Conservation (phyloP, 2,888 invertebrate genomes). For the Drosophila colorata region DNA sequence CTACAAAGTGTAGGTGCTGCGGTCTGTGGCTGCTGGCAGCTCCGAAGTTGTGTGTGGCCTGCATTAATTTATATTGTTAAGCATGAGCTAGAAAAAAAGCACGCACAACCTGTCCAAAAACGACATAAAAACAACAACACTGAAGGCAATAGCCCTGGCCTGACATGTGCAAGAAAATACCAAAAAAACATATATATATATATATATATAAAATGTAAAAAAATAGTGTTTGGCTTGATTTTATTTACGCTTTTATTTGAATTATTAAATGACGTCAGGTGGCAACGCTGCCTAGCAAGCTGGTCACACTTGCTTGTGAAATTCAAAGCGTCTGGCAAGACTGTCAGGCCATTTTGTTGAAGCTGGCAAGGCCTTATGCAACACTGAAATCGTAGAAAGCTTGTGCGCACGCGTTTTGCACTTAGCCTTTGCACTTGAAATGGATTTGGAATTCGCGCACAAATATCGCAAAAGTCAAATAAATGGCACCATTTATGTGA, state of each 20-base stretch:
- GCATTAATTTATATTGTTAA: constrained; percentile 78
- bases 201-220: too few species aligned
- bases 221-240: constrained; percentile 4
- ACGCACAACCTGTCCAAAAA: constrained; percentile 73
- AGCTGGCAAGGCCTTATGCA: constrained; percentile 19
- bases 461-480: constrained; percentile 55
- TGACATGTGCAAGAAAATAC: constrained; percentile 24
- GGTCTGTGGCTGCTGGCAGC: constrained; percentile 58
- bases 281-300: background rate
- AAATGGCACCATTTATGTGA: constrained; percentile 78
- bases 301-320: background rate
- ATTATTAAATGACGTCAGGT: too few species aligned
- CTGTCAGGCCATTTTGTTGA: background rate
- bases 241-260: background rate
- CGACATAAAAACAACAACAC: constrained; percentile 2
- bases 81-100: constrained; percentile 76
- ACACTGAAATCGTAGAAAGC: background rate
- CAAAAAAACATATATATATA: background rate
- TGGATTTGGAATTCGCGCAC: constrained; percentile 12
- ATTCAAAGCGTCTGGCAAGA: constrained; percentile 23
- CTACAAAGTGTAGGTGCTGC: constrained; percentile 56
- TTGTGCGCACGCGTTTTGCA: constrained; percentile 37
- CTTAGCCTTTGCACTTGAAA: background rate
- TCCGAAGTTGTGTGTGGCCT: constrained; percentile 54
- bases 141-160: constrained; percentile 17